These are phyloP conservation scores for Drosophila ochracea DNA, from an alignment of 2,888 invertebrate genomes.

Conservation along the genomic window DNA sequence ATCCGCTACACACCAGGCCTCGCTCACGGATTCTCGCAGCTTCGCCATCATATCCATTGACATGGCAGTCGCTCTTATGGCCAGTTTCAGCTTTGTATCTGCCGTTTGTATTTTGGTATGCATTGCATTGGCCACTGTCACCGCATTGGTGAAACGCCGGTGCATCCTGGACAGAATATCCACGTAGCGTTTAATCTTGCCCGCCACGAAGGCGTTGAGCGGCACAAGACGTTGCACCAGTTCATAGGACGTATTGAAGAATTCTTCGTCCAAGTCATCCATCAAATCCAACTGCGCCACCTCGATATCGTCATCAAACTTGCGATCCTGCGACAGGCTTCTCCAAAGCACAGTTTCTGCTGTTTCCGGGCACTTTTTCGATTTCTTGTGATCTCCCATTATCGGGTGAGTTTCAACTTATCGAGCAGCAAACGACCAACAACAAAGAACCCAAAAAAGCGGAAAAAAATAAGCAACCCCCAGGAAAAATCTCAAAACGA, in stretches of 20 bases:
- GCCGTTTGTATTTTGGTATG: conserved; percentile 66
- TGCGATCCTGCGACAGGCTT: accelerated
- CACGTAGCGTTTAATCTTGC: conserved; percentile 72
- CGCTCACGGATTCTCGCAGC: conserved; percentile 61
- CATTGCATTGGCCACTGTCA: conserved; percentile 50
- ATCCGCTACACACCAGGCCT: conserved; percentile 61
- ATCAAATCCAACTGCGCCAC: conserved; percentile 76
- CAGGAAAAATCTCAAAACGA: conserved; percentile 19
- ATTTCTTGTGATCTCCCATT: conserved; percentile 9
- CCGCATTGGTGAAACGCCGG: conserved; percentile 63
- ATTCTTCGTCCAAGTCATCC: conserved; percentile 73
- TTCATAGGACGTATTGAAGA: conserved; percentile 66
- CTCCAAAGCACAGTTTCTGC: background rate
- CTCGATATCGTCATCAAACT: conserved; percentile 36
- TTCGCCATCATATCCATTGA: conserved; percentile 74
- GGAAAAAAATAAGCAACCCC: background rate
- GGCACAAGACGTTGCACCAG: conserved; percentile 70
- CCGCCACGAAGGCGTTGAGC: conserved; percentile 64
- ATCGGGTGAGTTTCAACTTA: background rate
- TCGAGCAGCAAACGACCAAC: background rate
- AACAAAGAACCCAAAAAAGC: background rate
- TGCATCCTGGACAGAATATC: conserved; percentile 76
- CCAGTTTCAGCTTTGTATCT: conserved; percentile 71
- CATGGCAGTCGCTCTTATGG: conserved; percentile 74
- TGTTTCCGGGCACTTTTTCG: background rate